Evolutionary conservation across 2,888 invertebrate genomes (phyloP), one percentile per base, ranked within the genome.

Genomic region (Cacoxenus indagator): DNA sequence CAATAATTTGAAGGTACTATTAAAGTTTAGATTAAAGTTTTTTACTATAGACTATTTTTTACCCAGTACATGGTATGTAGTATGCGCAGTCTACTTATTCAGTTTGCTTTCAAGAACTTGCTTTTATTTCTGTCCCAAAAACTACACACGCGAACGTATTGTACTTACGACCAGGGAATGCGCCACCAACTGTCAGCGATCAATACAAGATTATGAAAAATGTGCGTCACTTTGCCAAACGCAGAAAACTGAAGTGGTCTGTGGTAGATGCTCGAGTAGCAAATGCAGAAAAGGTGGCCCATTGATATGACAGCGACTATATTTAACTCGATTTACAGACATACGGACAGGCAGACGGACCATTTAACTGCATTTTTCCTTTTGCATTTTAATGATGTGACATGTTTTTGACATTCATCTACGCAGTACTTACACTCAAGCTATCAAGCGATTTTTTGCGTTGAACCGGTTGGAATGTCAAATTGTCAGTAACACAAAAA

Each of bases 321-420:
- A 17, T 48, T 48, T 48, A 48, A 48, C n/a, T 17, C 29, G 57
- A 59, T 17, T 24, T 29, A n/a, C 27, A 57, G 57, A 29, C 57
- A 27, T 27, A 14, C n/a, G 29, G 29, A 57, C 17, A 57, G 3
- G 11, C 29, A 8, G 19, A 8, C 57, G 31, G 29, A 59, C 29
- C n/a, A 55, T 24, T 48, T 48, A 19, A 48, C 8, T 48, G 48
- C 48, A 48, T 17, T 48, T 19, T 19, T 48, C 17, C 4, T 48
- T 48, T 59, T 31, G 57, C 57, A 59, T 59, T 59, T 59, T 59
- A 59, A 59, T 59, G 57, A 59, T 59, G 57, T 59, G 57, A 17
- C 57, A 59, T 59, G 57, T 29, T 29, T 31, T 59, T 59, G 57
- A 59, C 57, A 59, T 59, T 59, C 57, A 59, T 31, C 57, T 31